Evolutionary conservation across 2,113 vertebrate genomes (phyloP).

Genomic region (Cebidichthys violaceus): DNA sequence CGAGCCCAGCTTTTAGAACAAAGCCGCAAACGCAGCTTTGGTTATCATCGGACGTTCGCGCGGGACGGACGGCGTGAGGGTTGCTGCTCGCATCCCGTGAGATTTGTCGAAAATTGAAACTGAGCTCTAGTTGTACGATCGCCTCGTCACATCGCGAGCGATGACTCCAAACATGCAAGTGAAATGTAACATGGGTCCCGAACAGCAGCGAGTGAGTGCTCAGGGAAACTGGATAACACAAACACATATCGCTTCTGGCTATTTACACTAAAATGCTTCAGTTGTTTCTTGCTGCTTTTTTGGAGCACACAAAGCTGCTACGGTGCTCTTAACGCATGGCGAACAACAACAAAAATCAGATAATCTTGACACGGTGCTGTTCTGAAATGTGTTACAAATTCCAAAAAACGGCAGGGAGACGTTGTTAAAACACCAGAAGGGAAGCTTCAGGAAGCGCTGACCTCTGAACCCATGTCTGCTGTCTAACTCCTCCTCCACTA

Average conservation of each 20-base stretch:
- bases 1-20: constrained; percentile 1
- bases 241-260: background rate
- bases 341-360: no score
- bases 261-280: background rate
- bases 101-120: constrained; percentile 35
- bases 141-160: background rate
- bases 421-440: background rate
- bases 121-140: constrained; percentile 15
- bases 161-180: constrained; percentile 26
- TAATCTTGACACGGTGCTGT: background rate
- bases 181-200: constrained; percentile 6
- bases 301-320: background rate
- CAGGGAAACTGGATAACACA: background rate
- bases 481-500: constrained; percentile 24
- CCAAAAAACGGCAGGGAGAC: background rate
- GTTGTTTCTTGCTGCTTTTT: background rate
- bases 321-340: background rate
- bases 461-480: constrained; percentile 64
- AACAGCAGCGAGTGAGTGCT: background rate
- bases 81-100: background rate
- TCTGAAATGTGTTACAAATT: constrained; percentile 1
- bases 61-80: background rate
- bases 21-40: constrained; percentile 10
- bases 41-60: constrained; percentile 21
- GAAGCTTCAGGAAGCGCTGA: constrained; percentile 51